A percentile compares a stretch with the other conserved stretches of the same genome.
These are phyloP conservation scores for Neofelis nebulosa DNA, from an alignment of 2,113 vertebrate genomes.

Conservation along the genomic window DNA sequence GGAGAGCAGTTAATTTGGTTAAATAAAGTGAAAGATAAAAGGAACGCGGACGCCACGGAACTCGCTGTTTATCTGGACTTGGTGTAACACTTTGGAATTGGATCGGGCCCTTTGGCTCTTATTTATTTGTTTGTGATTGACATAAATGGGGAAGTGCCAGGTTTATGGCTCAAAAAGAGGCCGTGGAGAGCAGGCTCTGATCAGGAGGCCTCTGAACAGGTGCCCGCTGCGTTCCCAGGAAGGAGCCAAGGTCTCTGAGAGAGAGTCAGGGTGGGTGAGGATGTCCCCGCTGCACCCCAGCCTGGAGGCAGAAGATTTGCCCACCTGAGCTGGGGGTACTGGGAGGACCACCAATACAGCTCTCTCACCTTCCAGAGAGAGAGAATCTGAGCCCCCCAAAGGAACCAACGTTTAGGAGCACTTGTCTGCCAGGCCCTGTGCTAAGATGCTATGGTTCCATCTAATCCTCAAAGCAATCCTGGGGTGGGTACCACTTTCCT, in stretches of 20 bases:
- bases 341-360: accelerated
- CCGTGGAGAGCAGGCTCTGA: neutral
- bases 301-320: neutral
- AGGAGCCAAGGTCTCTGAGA: neutral
- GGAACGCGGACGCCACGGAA: constrained; percentile 59
- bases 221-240: accelerated
- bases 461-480: neutral
- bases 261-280: neutral
- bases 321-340: neutral
- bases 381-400: neutral
- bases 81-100: constrained; percentile 73
- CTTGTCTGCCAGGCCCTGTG: no score
- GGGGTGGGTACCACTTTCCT: neutral
- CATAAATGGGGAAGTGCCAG: constrained; percentile 52
- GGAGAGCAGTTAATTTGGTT: constrained; percentile 84
- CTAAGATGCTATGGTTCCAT: neutral
- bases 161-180: neutral
- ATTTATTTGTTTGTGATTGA: constrained; percentile 63
- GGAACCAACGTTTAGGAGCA: neutral
- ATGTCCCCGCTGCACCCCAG: neutral
- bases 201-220: neutral
- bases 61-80: constrained; percentile 81
- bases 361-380: neutral
- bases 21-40: constrained; percentile 86
- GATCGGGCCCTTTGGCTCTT: constrained; percentile 72